phyloP scores from a whole-genome alignment of 1,140 invertebrate genomes.

The Anastrepha obliqua region DNA sequence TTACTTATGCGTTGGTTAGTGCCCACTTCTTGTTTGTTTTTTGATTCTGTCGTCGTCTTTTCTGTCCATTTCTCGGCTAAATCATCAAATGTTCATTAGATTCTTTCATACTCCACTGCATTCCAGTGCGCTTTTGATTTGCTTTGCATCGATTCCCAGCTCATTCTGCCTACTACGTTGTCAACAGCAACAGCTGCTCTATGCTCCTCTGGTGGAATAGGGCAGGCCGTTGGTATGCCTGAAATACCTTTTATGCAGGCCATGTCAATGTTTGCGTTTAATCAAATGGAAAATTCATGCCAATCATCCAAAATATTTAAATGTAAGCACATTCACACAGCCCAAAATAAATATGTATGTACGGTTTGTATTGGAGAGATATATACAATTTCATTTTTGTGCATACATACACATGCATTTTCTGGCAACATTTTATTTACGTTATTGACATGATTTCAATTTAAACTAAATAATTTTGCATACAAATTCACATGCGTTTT shows the following conservation, averaged over 20 bases:
- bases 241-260: not conserved
- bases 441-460: not conserved
- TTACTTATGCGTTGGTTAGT: slow-evolving; percentile 41
- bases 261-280: slow-evolving; percentile 53
- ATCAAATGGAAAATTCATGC: slow-evolving; percentile 54
- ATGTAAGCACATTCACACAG: not conserved
- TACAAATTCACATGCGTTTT: not conserved
- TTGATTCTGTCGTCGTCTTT: not conserved
- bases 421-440: slow-evolving; percentile 12
- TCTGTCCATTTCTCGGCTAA: not conserved
- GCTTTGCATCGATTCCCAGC: not conserved
- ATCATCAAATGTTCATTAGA: not conserved
- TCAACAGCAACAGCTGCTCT: not conserved
- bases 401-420: not conserved
- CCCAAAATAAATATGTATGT: not conserved
- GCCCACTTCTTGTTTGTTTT: not conserved
- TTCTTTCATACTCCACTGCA: not conserved
- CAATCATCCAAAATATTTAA: slow-evolving; percentile 45
- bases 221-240: not conserved
- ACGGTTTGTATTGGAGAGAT: too few species aligned
- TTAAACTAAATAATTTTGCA: not conserved
- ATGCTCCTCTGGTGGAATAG: not conserved
- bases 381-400: too few species aligned
- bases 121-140: slow-evolving; percentile 6
- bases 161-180: slow-evolving; percentile 21